These are phyloP conservation scores for Ahaetulla prasina DNA, from an alignment of 2,113 vertebrate species.

Conservation along the genomic window DNA sequence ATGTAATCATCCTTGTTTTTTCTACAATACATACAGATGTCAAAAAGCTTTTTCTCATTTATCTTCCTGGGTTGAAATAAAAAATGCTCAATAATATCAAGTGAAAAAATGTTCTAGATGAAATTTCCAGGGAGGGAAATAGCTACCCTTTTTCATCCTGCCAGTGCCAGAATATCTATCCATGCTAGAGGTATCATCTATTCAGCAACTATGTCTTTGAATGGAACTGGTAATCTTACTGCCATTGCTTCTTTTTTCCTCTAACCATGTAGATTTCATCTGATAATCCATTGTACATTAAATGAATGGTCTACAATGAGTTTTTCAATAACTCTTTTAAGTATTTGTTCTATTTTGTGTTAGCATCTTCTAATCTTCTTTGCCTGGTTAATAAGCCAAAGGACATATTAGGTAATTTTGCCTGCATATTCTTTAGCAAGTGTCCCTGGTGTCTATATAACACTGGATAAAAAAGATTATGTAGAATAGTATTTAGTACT, in stretches of 20 bases:
- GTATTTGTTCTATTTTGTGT: background rate
- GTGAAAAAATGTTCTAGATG: background rate
- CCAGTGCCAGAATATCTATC: background rate
- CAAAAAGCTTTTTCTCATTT: background rate
- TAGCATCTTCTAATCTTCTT: background rate
- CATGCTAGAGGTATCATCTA: background rate
- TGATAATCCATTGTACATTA: background rate
- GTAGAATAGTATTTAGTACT: background rate
- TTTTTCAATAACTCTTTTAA: background rate
- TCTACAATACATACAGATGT: background rate
- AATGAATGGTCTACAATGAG: background rate
- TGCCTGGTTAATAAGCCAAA: background rate
- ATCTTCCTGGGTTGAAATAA: background rate
- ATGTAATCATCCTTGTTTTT: background rate
- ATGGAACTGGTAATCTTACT: background rate
- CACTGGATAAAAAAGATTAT: background rate
- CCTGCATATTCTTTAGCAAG: background rate
- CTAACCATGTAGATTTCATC: background rate
- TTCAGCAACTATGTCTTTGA: background rate
- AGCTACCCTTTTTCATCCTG: background rate
- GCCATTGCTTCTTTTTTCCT: background rate
- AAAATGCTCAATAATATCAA: background rate
- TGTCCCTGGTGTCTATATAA: background rate
- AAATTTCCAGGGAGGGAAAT: background rate
- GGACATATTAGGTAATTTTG: background rate